Evolutionary conservation across 1,140 invertebrate species (phyloP).

Genomic region (Drosophila obscura): DNA sequence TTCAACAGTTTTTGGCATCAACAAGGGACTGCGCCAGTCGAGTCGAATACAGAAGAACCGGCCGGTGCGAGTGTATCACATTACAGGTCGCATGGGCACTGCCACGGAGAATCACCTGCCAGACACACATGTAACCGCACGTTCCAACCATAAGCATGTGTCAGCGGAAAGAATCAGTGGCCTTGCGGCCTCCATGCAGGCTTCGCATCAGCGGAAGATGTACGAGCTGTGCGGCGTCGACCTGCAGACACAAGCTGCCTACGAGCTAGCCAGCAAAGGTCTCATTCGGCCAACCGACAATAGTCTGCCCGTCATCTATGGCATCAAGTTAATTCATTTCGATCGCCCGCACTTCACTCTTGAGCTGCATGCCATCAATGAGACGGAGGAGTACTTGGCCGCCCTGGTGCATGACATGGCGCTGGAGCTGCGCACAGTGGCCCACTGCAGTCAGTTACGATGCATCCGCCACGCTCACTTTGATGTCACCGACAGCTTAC

Average conservation of each 20-base stretch:
- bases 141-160: constrained; percentile 89
- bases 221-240: constrained; percentile 91
- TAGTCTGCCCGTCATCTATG: constrained; percentile 92
- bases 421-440: constrained; percentile 90
- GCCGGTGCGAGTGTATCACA: constrained; percentile 88
- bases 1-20: constrained; percentile 88
- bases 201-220: constrained; percentile 92
- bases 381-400: constrained; percentile 90
- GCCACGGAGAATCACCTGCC: constrained; percentile 90
- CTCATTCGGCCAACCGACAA: constrained; percentile 89
- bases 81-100: constrained; percentile 91
- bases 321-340: constrained; percentile 93
- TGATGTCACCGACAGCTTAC: constrained; percentile 89
- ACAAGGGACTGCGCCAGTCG: constrained; percentile 86
- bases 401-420: constrained; percentile 92
- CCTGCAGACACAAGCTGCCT: constrained; percentile 93
- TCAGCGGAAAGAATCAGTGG: constrained; percentile 87
- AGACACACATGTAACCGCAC: constrained; percentile 89
- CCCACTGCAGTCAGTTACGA: constrained; percentile 91
- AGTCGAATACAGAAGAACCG: constrained; percentile 85
- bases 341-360: constrained; percentile 93
- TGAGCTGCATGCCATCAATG: constrained; percentile 94
- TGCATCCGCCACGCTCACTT: constrained; percentile 94
- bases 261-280: constrained; percentile 93
- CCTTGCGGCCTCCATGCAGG: constrained; percentile 90